These are phyloP conservation scores for Branchinecta lynchi DNA, from an alignment of 1,140 invertebrate species.

Conservation along the genomic window DNA sequence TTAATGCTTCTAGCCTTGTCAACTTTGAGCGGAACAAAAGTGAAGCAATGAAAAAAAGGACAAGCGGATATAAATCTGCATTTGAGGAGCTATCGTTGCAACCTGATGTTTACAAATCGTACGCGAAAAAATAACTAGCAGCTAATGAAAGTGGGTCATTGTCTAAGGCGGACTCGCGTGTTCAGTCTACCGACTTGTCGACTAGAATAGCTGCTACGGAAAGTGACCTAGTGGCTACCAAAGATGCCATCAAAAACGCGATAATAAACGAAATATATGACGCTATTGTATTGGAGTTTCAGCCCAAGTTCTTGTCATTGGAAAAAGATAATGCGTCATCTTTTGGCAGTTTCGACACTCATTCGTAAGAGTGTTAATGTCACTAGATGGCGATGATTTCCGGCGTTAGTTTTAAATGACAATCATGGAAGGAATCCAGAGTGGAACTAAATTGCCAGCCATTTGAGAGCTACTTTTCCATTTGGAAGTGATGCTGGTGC, in stretches of 20 bases:
- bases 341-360: too few relatives aligned
- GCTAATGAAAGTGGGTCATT: constrained; percentile 5
- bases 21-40: constrained; percentile 5
- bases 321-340: too few relatives aligned
- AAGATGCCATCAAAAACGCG: constrained; percentile 6
- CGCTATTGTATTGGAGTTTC: too few relatives aligned
- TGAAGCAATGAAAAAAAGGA: constrained; percentile 6
- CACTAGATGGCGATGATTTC: too few relatives aligned
- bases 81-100: neutral
- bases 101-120: neutral
- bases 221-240: neutral
- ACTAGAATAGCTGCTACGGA: constrained; percentile 1
- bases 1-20: neutral
- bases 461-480: too few relatives aligned
- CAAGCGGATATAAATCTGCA: neutral
- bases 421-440: too few relatives aligned
- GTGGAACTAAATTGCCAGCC: too few relatives aligned
- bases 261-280: too few relatives aligned
- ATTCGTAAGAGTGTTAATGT: too few relatives aligned
- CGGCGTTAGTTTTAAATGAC: too few relatives aligned
- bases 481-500: too few relatives aligned
- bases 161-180: neutral
- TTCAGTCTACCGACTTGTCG: neutral
- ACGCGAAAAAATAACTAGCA: neutral
- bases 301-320: too few relatives aligned